Conservation (phyloP, 1,140 invertebrate genomes). For the Ooceraea biroi region DNA sequence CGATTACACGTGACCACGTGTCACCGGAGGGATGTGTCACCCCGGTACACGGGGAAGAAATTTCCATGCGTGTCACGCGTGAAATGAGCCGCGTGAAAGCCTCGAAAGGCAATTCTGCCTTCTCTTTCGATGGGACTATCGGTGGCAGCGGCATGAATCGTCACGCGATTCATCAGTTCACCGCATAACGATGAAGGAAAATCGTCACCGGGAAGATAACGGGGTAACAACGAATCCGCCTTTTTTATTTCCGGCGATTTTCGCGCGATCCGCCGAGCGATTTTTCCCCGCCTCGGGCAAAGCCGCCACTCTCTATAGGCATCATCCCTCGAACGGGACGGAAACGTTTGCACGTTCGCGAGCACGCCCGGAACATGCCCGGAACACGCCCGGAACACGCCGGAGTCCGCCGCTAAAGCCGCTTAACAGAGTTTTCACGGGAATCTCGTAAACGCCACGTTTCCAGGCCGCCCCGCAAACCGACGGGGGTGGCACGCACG, state of each 20-base stretch:
- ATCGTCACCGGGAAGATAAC: slow-evolving; percentile 16
- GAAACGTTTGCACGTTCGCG: slow-evolving; percentile 56
- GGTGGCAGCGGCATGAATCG: slow-evolving; percentile 10
- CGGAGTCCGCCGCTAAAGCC: slow-evolving; percentile 59
- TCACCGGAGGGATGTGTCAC: slow-evolving; percentile 24
- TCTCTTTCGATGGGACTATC: not conserved
- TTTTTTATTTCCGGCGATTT: too few relatives aligned
- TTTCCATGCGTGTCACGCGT: slow-evolving; percentile 41
- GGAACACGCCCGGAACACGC: slow-evolving; percentile 35
- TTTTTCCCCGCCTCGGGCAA: slow-evolving; percentile 36
- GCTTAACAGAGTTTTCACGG: slow-evolving; percentile 73
- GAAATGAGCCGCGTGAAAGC: not conserved
- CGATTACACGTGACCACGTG: slow-evolving; percentile 30
- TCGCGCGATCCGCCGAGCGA: slow-evolving; percentile 26
- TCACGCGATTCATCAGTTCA: not conserved
- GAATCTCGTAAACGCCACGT: slow-evolving; percentile 74
- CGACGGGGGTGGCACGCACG: slow-evolving; percentile 70
- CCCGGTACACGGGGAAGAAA: slow-evolving; percentile 3
- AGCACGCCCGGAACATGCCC: not conserved
- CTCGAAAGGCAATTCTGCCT: not conserved
- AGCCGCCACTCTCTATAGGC: slow-evolving; percentile 22
- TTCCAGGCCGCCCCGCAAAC: slow-evolving; percentile 58
- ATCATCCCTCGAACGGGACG: slow-evolving; percentile 44
- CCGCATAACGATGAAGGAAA: slow-evolving; percentile 5
- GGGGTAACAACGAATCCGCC: slow-evolving; percentile 26